Base-by-base conservation (phyloP, 2,113 vertebrate genomes). In the Micronycteris hirsuta region DNA sequence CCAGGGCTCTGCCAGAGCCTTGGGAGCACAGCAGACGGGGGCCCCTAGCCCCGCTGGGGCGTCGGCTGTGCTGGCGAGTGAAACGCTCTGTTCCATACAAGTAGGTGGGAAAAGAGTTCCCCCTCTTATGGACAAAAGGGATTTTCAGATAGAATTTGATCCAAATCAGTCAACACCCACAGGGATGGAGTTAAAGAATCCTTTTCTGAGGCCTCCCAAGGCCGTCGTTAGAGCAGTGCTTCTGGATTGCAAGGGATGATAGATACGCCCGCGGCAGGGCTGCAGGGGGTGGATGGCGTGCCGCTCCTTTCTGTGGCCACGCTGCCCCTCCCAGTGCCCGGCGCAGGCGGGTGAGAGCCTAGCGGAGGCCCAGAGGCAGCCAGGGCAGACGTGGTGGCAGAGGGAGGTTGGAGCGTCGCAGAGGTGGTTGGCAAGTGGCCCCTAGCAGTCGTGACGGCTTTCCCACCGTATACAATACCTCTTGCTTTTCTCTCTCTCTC, bases 401-500 rank as follows among this genome's bases (percentile, higher is more conserved):
- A 91, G 97, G 97, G 97, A 94, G 97, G 97, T 96, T 91, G 95
- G 97, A 93, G 85, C 31, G 47, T 82, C 88, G 77, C 90, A n/a
- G 70, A 77, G 88, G 97, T 43, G 92, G 92, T 82, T 73, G 58
- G 56, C 95, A 65, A 80, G 84, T 87, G 77, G 82, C 93, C 95
- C 89, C 97, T 38, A 52, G 91, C 94, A 91, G 81, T 91, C 13
- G 94, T 67, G 86, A 22, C 7, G 65, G 85, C 97, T 80, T 93
- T 95, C 97, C 97, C 97, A 95, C 93, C 65, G 68, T 97, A 96
- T 97, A 95, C 97, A 97, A 97, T 95, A 97, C 97, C 96, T 97
- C 95, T 97, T 61, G 97, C 97, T 97, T 97, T 97, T 97, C 97
- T 97, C 96, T 97, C 95, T 97, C 95, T 97, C 77, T 96, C 93